Evolutionary conservation across 2,888 invertebrate species (phyloP).

Genomic region (Toxonevra muliebris): DNA sequence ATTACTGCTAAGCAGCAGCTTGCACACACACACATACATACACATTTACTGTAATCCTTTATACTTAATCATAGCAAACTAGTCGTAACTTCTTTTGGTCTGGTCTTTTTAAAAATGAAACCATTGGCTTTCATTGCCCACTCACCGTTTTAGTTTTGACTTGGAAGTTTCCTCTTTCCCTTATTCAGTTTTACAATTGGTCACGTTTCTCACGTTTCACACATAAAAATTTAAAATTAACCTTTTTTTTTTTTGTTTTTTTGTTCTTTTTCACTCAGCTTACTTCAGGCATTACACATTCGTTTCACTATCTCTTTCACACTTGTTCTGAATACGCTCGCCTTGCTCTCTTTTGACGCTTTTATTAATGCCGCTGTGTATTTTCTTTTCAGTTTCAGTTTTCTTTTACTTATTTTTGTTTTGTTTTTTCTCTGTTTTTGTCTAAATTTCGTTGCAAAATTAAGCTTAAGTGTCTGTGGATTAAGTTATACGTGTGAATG

Average conservation of each 20-base stretch:
- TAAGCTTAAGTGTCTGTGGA: too few species aligned
- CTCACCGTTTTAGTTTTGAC: neutral
- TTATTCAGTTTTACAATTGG: slow-evolving; percentile 32
- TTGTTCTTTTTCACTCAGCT: neutral
- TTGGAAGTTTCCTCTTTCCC: neutral
- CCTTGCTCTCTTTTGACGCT: neutral
- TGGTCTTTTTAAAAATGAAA: too few species aligned
- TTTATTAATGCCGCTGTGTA: too few species aligned
- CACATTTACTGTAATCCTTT: neutral
- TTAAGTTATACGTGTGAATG: neutral
- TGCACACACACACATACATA: neutral
- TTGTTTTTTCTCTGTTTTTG: neutral
- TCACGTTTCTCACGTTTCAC: slow-evolving; percentile 48
- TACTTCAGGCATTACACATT: too few species aligned
- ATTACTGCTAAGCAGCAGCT: too few species aligned
- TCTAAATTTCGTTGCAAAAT: neutral
- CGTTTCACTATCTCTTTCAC: too few species aligned
- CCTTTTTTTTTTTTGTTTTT: slow-evolving; percentile 10
- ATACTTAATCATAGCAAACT: neutral
- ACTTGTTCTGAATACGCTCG: too few species aligned
- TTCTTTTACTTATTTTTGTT: slow-evolving; percentile 15
- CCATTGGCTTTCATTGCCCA: neutral
- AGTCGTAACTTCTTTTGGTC: neutral
- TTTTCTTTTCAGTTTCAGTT: too few species aligned
- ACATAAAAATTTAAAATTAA: slow-evolving; percentile 45